Percentiles rank a stretch among this genome's conserved stretches.
Conservation (phyloP, 2,888 invertebrate species). For the Pterostichus niger region DNA sequence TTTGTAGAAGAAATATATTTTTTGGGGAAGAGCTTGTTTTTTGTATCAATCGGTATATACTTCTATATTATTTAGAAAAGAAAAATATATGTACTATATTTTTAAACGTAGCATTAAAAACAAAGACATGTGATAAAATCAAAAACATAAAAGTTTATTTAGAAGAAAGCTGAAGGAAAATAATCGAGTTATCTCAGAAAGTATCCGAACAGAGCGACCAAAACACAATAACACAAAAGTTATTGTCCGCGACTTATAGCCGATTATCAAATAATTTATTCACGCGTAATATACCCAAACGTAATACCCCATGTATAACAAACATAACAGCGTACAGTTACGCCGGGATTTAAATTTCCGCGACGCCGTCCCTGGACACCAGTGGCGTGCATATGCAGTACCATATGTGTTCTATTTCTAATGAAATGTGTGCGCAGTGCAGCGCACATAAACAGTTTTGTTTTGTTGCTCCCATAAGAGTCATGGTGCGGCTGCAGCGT, state of each 20-base stretch:
- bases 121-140: not conserved
- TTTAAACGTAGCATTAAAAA: too few species aligned
- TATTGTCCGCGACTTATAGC: constrained; percentile 45
- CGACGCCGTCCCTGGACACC: constrained; percentile 41
- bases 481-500: constrained; percentile 47
- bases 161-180: constrained; percentile 30
- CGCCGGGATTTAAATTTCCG: constrained; percentile 34
- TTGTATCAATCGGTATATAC: too few species aligned
- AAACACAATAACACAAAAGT: constrained; percentile 31
- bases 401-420: constrained; percentile 57
- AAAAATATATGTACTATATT: too few species aligned
- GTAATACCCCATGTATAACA: constrained; percentile 55
- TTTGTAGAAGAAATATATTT: too few species aligned
- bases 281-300: constrained; percentile 42
- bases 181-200: constrained; percentile 33
- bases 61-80: too few species aligned
- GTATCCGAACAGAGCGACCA: constrained; percentile 13
- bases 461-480: constrained; percentile 64
- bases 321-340: constrained; percentile 15
- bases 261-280: constrained; percentile 56
- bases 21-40: too few species aligned
- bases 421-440: constrained; percentile 63
- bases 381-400: constrained; percentile 17
- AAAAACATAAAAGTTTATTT: constrained; percentile 41
- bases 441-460: constrained; percentile 65